Conservation (phyloP, 2,113 vertebrate genomes). For the Nibea albiflora region DNA sequence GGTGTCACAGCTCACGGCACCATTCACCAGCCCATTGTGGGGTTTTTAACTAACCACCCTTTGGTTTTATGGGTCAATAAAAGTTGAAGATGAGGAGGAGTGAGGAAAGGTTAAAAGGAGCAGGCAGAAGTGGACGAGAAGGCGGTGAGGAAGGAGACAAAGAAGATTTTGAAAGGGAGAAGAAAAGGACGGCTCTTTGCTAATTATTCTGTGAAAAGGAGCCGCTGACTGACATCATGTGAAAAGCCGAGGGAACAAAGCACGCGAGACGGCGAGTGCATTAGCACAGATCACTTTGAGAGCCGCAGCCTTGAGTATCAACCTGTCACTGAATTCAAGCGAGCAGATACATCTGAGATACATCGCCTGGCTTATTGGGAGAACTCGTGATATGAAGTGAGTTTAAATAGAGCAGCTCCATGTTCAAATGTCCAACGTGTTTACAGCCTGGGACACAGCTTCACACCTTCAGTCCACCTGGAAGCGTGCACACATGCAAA, state of each 20-base stretch:
- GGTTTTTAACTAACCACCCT: constrained; percentile 30
- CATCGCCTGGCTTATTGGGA: no score
- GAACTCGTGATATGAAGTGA: not conserved
- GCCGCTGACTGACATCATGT: constrained; percentile 9
- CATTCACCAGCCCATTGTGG: not conserved
- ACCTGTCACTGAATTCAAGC: constrained; percentile 17
- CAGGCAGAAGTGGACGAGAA: not conserved
- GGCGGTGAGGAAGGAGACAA: no score
- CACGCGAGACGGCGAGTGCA: constrained; percentile 5
- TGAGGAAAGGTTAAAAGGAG: not conserved
- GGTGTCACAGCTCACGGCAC: constrained; percentile 16
- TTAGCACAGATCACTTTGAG: constrained; percentile 4
- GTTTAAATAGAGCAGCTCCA: not conserved
- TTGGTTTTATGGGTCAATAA: constrained; percentile 53
- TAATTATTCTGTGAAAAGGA: constrained; percentile 11
- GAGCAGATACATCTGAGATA: constrained; percentile 28
- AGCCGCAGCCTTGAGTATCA: constrained; percentile 14
- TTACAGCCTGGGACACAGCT: no score
- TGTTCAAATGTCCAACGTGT: no score
- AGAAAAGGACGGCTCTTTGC: not conserved
- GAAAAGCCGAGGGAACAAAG: constrained; percentile 37
- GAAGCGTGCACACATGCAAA: no score
- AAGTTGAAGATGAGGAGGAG: constrained; percentile 1
- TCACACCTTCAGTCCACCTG: no score
- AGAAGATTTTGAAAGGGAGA: not conserved